Percentiles rank a stretch among this genome's conserved stretches.
These are phyloP conservation scores for Pseudolaguvia tuberculata DNA, from an alignment of 2,113 vertebrate genomes.

Conservation along the genomic window DNA sequence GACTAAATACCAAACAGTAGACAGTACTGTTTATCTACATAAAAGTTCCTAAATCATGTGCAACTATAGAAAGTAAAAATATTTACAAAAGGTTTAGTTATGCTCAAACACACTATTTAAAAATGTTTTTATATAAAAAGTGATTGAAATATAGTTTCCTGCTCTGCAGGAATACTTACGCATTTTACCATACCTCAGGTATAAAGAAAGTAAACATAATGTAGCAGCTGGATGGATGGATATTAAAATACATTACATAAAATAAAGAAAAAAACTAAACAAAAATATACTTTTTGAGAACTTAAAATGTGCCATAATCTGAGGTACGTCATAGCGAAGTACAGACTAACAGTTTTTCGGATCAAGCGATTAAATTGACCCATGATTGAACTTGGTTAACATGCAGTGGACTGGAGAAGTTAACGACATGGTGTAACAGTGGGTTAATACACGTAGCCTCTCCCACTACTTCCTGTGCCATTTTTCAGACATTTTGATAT, in stretches of 20 bases:
- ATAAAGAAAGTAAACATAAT: conserved; percentile 2
- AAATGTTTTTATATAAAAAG: not conserved
- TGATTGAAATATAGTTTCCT: conserved; percentile 18
- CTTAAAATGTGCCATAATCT: conserved; percentile 20
- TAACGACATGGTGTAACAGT: too few relatives aligned
- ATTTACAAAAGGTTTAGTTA: not conserved
- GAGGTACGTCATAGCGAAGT: not conserved
- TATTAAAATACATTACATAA: conserved; percentile 6
- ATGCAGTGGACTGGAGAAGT: not conserved
- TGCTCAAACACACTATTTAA: not conserved
- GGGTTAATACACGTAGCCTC: not conserved
- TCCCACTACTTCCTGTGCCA: not conserved
- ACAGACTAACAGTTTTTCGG: not conserved
- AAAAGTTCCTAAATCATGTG: not conserved
- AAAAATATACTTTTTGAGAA: not conserved
- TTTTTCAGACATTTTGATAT: not conserved
- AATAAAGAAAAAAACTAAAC: not conserved
- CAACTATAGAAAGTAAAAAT: not conserved
- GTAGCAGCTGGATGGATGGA: conserved; percentile 18
- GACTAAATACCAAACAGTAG: conserved; percentile 2
- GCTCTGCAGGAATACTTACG: conserved; percentile 19
- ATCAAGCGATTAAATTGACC: not conserved
- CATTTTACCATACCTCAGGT: conserved; percentile 14
- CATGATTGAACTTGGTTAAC: not conserved
- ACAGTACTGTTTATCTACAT: conserved; percentile 3